These are phyloP conservation scores for Muscicapa striata DNA, from an alignment of 2,797 vertebrate species.

Conservation along the genomic window DNA sequence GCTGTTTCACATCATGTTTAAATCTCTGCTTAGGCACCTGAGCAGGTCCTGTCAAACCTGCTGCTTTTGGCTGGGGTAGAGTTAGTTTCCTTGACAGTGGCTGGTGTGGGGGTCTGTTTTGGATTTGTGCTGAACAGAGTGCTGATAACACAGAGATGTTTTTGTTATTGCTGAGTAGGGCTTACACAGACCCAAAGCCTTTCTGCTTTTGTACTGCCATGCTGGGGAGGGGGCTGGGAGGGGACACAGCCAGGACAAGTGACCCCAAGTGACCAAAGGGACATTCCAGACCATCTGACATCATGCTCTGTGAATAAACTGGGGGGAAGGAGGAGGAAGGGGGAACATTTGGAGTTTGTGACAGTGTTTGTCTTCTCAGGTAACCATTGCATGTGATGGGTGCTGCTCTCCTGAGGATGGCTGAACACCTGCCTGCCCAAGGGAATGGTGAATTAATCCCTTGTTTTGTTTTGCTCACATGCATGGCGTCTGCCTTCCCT, in stretches of 20 bases:
- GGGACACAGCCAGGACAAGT: background rate
- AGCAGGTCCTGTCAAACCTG: background rate
- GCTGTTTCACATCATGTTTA: background rate
- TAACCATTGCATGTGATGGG: rapidly evolving
- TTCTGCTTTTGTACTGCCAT: background rate
- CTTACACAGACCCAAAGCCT: background rate
- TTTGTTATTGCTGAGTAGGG: background rate
- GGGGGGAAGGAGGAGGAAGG: background rate
- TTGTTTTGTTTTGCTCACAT: background rate
- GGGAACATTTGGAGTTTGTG: too few species aligned
- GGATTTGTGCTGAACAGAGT: background rate
- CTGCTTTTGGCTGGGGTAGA: background rate
- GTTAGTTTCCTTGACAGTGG: background rate
- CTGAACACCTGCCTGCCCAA: background rate
- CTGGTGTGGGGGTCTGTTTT: background rate
- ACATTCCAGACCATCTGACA: background rate
- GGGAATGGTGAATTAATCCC: background rate
- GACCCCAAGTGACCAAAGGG: background rate
- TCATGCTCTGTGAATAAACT: background rate
- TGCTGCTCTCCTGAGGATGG: background rate
- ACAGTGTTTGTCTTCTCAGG: background rate
- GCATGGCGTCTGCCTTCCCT: background rate
- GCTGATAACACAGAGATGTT: background rate
- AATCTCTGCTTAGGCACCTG: background rate
- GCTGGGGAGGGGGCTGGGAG: background rate